Evolutionary conservation across 2,888 invertebrate genomes (phyloP).

Genomic region (Cheilosia variabilis): DNA sequence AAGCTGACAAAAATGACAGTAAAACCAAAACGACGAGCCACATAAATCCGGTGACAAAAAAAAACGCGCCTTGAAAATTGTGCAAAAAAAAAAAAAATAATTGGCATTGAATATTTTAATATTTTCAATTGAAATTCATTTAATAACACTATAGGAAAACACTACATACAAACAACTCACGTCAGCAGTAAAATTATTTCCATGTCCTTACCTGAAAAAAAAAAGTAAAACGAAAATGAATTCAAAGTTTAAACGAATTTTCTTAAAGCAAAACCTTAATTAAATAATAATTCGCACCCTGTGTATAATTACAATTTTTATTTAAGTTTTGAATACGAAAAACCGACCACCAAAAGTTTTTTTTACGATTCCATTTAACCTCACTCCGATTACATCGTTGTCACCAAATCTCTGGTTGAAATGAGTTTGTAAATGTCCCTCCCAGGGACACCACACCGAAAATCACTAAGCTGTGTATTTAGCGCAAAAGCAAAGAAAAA

Average conservation of each 20-base stretch:
- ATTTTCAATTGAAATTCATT: background rate
- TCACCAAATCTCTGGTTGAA: constrained; percentile 26
- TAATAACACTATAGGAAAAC: too few relatives aligned
- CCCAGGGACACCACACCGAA: background rate
- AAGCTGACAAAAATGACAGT: too few relatives aligned
- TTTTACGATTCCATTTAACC: constrained; percentile 33
- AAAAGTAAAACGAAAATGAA: background rate
- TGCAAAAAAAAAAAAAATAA: too few relatives aligned
- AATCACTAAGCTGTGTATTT: constrained; percentile 41
- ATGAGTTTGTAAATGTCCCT: constrained; percentile 22
- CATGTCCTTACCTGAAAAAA: constrained; percentile 26
- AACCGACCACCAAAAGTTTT: background rate
- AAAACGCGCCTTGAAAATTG: too few relatives aligned
- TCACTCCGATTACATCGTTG: constrained; percentile 24
- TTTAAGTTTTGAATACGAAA: background rate
- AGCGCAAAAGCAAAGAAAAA: background rate
- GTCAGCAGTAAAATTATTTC: background rate
- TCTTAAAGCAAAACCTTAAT: constrained; percentile 5
- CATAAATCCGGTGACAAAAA: too few relatives aligned
- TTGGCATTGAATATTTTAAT: too few relatives aligned
- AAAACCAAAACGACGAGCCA: background rate
- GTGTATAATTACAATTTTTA: constrained; percentile 28
- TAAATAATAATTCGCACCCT: background rate
- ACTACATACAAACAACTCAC: background rate
- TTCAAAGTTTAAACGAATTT: background rate